Percentiles rank a stretch among this genome's conserved stretches.
These are phyloP conservation scores for Potorous gilbertii DNA, from an alignment of 2,797 vertebrate species.

Conservation along the genomic window DNA sequence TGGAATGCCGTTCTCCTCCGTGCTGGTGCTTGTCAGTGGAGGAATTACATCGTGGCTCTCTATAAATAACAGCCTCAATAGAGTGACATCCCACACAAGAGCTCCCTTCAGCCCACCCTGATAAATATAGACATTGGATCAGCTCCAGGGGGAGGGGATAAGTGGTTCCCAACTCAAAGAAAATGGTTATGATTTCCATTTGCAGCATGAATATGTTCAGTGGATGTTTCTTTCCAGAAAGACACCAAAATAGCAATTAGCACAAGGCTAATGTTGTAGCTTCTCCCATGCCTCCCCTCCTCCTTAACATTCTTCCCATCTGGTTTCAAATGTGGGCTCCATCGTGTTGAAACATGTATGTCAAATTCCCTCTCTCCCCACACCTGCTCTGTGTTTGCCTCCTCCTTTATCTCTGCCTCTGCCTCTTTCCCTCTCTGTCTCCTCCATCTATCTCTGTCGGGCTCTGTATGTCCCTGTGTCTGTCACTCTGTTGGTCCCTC, in stretches of 20 bases:
- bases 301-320: constrained; percentile 67
- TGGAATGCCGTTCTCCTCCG: constrained; percentile 13
- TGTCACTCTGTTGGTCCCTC: constrained; percentile 4
- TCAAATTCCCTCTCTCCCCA: constrained; percentile 52
- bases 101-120: constrained; percentile 71
- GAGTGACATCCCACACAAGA: constrained; percentile 54
- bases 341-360: constrained; percentile 31
- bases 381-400: constrained; percentile 51
- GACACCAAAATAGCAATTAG: constrained; percentile 85
- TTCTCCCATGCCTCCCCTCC: constrained; percentile 65
- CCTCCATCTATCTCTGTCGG: not conserved
- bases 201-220: constrained; percentile 77
- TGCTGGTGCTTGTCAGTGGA: constrained; percentile 34
- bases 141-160: constrained; percentile 82
- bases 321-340: constrained; percentile 68
- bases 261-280: constrained; percentile 72
- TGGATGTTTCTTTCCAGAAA: constrained; percentile 80
- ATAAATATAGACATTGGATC: constrained; percentile 83
- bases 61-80: constrained; percentile 80
- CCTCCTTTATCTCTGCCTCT: not conserved
- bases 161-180: constrained; percentile 83
- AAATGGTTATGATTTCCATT: constrained; percentile 83
- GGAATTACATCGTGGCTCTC: constrained; percentile 39
- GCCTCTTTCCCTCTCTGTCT: not conserved
- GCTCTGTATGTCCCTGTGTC: not conserved